Evolutionary conservation across 1,140 invertebrate genomes (phyloP), one percentile per base, ranked within the genome.

Genomic region (Holotrichia oblita): DNA sequence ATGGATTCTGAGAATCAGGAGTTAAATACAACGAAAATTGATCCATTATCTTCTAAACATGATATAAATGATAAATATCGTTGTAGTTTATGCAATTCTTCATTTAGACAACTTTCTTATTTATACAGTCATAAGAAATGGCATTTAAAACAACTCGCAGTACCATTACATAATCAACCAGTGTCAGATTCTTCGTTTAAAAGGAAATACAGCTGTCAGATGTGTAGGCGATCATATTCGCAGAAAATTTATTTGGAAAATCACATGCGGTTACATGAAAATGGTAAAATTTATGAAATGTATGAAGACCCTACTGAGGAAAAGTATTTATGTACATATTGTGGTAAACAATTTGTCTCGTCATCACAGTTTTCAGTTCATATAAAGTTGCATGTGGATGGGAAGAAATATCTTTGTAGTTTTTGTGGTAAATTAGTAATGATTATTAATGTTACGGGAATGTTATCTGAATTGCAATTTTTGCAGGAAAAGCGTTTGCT

Each of bases 151-250:
- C 61, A 27, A 27, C 10, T 20, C 10, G 61, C 22, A 64, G 6
- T 64, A 17, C 9, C 17, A 12, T 48, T n/a, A 9, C 6, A 0
- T 24, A 10, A 9, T 64, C 3, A 17, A 24, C 17, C 9, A 10
- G 24, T 9, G 4, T 27, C 22, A 27, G 9, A 64, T 64, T 22
- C 24, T 20, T 27, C 61, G 22, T 64, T 27, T 22, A 64, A 20
- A 10, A 64, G 24, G 17, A 64, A 64, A 22, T 64, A 64, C 10
- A 14, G 61, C n/a, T 64, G 61, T 64, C 17, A 27, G 3, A 20
- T 64, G 24, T 64, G 61, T 27, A 34, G 8, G 6, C 61, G 61
- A 34, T 69, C 61, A 69, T 69, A 69, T 34, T 69, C 61, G 8
- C 61, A 69, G 22, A 69, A 69, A 22, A 69, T 69, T 22, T 69